A percentile compares a stretch with the other conserved stretches of the same genome.
Conservation (phyloP, 2,113 vertebrate species). For the Harpagus bidentatus region DNA sequence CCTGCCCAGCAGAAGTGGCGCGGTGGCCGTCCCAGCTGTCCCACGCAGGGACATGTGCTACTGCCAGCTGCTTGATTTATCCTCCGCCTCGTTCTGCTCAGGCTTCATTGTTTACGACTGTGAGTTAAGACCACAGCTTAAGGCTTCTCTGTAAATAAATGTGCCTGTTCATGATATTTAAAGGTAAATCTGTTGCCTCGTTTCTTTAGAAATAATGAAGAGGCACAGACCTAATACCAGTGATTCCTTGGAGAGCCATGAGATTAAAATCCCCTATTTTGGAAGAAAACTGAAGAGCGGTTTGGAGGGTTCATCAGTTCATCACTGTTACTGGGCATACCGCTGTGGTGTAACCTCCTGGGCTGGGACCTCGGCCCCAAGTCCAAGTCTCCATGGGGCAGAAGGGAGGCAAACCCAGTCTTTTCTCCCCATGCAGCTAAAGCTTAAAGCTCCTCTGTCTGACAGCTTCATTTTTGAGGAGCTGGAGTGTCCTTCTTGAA, state of each 20-base stretch:
- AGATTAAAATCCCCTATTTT: background rate
- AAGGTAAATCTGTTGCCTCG: background rate
- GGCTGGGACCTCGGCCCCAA: background rate
- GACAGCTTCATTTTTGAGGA: background rate
- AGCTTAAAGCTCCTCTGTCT: background rate
- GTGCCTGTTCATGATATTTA: background rate
- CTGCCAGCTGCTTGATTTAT: background rate
- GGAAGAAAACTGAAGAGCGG: background rate
- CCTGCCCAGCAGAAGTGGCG: background rate
- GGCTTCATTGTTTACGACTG: background rate
- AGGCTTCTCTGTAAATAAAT: background rate
- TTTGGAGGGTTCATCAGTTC: background rate
- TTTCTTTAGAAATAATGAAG: background rate
- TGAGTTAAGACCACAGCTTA: background rate
- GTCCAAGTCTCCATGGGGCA: background rate
- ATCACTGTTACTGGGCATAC: fast-evolving
- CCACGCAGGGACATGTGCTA: background rate
- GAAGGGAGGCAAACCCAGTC: background rate
- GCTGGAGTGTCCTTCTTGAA: background rate
- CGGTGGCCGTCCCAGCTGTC: background rate
- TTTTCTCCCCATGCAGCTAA: background rate
- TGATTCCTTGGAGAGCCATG: background rate
- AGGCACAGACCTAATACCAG: background rate
- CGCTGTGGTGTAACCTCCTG: background rate
- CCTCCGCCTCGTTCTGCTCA: background rate